Evolutionary conservation across 2,113 vertebrate species (phyloP).

Genomic region (Dunckerocampus dactyliophorus): DNA sequence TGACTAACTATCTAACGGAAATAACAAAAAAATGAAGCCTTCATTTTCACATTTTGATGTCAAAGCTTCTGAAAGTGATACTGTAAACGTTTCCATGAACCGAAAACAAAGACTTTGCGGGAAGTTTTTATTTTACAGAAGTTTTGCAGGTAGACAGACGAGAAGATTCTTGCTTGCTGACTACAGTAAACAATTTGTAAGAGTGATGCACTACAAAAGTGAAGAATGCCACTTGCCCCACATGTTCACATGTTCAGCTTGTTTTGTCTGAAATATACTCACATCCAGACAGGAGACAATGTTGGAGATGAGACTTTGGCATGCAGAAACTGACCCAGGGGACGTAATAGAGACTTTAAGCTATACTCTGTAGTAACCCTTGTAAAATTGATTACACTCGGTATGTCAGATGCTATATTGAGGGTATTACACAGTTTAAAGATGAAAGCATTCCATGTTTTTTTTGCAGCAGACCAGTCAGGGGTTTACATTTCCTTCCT

Average conservation of each 20-base stretch:
- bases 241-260: slow-evolving; percentile 1
- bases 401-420: slow-evolving; percentile 37
- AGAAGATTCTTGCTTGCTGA: too few relatives aligned
- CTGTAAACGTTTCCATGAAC: too few relatives aligned
- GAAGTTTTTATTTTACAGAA: too few relatives aligned
- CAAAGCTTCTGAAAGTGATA: too few relatives aligned
- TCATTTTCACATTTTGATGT: too few relatives aligned
- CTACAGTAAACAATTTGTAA: not conserved
- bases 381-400: slow-evolving; percentile 27
- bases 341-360: slow-evolving; percentile 30
- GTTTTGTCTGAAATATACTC: slow-evolving; percentile 23
- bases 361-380: slow-evolving; percentile 10
- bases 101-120: too few relatives aligned
- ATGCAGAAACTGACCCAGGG: slow-evolving; percentile 12
- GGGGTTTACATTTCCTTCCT: not conserved
- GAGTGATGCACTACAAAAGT: not conserved
- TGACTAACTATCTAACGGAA: too few relatives aligned
- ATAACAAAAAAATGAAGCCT: too few relatives aligned
- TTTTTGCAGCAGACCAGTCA: not conserved
- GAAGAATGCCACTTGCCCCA: slow-evolving; percentile 3
- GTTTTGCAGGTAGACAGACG: too few relatives aligned
- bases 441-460: slow-evolving; percentile 29
- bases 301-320: slow-evolving; percentile 33
- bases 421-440: slow-evolving; percentile 19
- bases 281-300: slow-evolving; percentile 36